Percentiles rank a stretch among this genome's conserved stretches.
phyloP scores from a whole-genome alignment of 2,113 vertebrate species.

The Thamnophis sirtalis region DNA sequence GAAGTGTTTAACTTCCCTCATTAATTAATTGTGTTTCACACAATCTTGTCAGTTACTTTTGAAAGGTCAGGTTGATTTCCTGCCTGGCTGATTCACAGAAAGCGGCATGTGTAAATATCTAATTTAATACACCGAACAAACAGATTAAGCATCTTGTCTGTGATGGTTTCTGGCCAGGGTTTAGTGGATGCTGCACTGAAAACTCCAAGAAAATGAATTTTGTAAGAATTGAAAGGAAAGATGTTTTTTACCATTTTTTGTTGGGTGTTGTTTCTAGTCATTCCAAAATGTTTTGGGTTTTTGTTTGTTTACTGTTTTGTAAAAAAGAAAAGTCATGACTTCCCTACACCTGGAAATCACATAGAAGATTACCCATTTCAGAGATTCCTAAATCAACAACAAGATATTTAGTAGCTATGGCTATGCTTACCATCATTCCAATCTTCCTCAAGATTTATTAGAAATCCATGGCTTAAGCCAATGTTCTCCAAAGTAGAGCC shows the following conservation, averaged over 20 bases:
- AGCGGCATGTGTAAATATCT: slow-evolving; percentile 54
- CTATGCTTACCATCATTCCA: not conserved
- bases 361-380: not conserved
- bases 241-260: slow-evolving; percentile 12
- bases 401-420: not conserved
- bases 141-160: slow-evolving; percentile 53
- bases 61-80: slow-evolving; percentile 45
- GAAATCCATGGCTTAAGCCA: not conserved
- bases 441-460: not conserved
- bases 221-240: slow-evolving; percentile 19
- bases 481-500: not conserved
- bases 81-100: slow-evolving; percentile 48
- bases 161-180: slow-evolving; percentile 33
- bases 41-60: slow-evolving; percentile 51
- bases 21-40: slow-evolving; percentile 56
- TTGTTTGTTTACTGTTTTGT: not conserved
- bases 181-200: slow-evolving; percentile 48
- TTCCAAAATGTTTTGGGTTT: not conserved
- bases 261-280: not conserved
- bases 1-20: slow-evolving; percentile 41
- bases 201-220: slow-evolving; percentile 38
- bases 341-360: not conserved
- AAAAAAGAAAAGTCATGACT: not conserved
- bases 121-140: slow-evolving; percentile 57
- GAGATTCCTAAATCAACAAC: not conserved